Evolutionary conservation across 2,113 vertebrate species (phyloP), one percentile per base, ranked within the genome.

Genomic region (Atlantisia rogersi): DNA sequence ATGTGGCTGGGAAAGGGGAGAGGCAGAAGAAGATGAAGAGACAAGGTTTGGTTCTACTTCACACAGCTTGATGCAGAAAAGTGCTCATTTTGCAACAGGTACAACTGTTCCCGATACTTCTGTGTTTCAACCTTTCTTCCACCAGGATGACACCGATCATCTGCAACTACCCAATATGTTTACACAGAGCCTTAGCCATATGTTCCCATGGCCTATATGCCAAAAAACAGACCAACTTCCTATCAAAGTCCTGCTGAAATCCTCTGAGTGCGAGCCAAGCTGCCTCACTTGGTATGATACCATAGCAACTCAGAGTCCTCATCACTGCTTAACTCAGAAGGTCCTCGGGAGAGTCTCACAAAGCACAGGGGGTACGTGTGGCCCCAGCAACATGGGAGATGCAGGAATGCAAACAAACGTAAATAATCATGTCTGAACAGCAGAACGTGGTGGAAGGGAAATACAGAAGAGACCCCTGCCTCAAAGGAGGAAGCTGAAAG

Each of bases 231-330:
- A 95, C 60, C 69, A 89, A 76, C 62, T 87, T 95, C 91, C 81
- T 91, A 87, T 84, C 91, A 89, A 94, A 94, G 86, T 91, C 95
- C 83, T 73, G 56, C 81, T 92, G 86, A 95, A 91, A 91, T 79
- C 53, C 39, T 58, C 77, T 73, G 87, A 94, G 83, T 22, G 62
- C 10, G 29, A 94, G 91, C 70, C 93, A 94, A 80, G 28, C 48
- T 69, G 40, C 44, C 75, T 62, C 31, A 65, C 75, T 95, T 60
- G 67, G 70, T 82, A 44, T 40, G 91, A 74, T 94, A 70, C 84
- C 81, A 94, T 89, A 84, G 93, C 84, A 95, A 94, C 95, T 73
- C 83, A 39, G 63, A 86, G 89, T 68, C 53, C 58, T 26, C 68
- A 92, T 63, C 74, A 79, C 1, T 17, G 29, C 62, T 71, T 90